Base-by-base conservation (phyloP, 2,113 vertebrate genomes). In the Porphyrio hochstetteri region DNA sequence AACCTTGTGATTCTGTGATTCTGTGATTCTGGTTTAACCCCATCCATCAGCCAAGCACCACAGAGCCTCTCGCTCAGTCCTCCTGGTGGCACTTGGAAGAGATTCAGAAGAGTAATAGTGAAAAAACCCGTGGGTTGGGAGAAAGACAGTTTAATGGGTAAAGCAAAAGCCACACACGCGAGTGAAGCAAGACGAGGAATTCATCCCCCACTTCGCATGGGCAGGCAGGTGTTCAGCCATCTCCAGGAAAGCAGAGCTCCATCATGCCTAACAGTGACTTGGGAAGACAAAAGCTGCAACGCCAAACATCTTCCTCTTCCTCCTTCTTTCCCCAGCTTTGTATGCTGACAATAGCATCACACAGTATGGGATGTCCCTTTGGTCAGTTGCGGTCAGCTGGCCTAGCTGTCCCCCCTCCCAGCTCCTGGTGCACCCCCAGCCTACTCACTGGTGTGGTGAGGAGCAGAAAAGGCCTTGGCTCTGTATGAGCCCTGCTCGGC, bases 251-350 rank as follows among this genome's bases (percentile, higher is more conserved):
- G 27, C 13, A 9, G 35, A 40, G 19, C 38, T 94, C 13, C 48
- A 38, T 24, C 12, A 24, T 0, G 0, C 0, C 0, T 33, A 59
- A 31, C 0, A 2, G 13, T 35, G 16, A 55, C 15, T 28, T 27
- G 7, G 25, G 9, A 46, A 64, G 74, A 59, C 48, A 80, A 70
- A 70, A 70, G 0, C 4, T 2, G 0, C 35, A 3, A 18, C 15
- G 83, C 24, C 4, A 3, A 16, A 64, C 5, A 2, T 52, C 4
- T 5, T 16, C 3, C 0, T 0, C 1, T 59, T 86, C 25, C 9
- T 55, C 5, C 33, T 82, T 19, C 12, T 78, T 38, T 23, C 23
- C 24, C 7, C 46, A 48, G 35, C 5, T 67, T 35, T 38, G 10
- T 2, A 13, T 38, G 60, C 14, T 17, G 6, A 63, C 40, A 48